phyloP scores from a whole-genome alignment of 2,888 invertebrate genomes.

The Periphyllus acericola region DNA sequence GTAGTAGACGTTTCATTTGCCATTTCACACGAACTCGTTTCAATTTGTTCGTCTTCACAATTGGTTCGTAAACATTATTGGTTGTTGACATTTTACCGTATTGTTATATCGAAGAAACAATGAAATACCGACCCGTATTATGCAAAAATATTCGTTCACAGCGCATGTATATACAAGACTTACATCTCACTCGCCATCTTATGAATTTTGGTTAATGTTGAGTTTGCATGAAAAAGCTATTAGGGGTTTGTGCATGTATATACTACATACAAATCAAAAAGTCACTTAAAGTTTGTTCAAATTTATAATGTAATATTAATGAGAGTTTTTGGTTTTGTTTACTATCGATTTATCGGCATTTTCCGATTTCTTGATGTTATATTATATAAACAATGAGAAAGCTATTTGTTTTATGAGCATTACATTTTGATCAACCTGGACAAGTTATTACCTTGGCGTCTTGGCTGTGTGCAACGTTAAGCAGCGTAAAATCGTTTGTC shows the following conservation, averaged over 20 bases:
- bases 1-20: not conserved
- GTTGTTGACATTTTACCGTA: too few relatives aligned
- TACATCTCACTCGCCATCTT: slow-evolving; percentile 17
- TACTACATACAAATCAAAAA: not conserved
- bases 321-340: slow-evolving; percentile 33
- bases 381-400: too few relatives aligned
- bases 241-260: not conserved
- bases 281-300: slow-evolving; percentile 22
- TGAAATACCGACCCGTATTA: too few relatives aligned
- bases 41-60: too few relatives aligned
- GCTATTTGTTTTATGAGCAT: too few relatives aligned
- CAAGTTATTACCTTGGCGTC: not conserved
- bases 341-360: slow-evolving; percentile 25
- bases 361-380: not conserved
- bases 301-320: slow-evolving; percentile 34
- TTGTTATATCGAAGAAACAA: too few relatives aligned
- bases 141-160: too few relatives aligned
- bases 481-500: not conserved
- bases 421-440: not conserved
- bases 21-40: too few relatives aligned
- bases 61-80: not conserved
- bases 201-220: slow-evolving; percentile 33
- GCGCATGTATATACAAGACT: not conserved
- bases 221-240: slow-evolving; percentile 52
- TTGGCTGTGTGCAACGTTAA: not conserved